Conservation (phyloP, 2,888 invertebrate genomes). For the Drosophila affinis region DNA sequence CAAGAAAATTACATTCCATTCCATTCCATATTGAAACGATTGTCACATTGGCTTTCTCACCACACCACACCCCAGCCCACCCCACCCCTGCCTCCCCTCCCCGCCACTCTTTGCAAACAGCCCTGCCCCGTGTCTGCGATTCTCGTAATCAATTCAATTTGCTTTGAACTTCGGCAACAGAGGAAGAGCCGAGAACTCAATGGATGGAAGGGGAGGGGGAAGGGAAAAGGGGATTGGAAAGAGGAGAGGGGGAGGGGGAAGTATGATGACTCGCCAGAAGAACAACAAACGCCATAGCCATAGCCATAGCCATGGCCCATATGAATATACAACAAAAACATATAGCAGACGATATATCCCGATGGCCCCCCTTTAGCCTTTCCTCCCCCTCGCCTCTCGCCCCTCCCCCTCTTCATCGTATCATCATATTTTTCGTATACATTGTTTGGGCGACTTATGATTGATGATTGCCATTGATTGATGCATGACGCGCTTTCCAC, state of each 20-base stretch:
- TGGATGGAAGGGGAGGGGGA: constrained; percentile 1
- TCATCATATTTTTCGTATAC: constrained; percentile 5
- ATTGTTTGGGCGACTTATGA: constrained; percentile 62
- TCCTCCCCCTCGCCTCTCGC: neutral
- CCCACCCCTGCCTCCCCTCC: constrained; percentile 24
- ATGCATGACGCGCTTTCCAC: constrained; percentile 67
- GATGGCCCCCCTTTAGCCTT: neutral
- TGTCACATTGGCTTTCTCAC: constrained; percentile 25
- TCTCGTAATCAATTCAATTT: constrained; percentile 51
- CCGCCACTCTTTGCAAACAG: neutral
- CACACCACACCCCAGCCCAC: neutral
- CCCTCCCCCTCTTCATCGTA: neutral
- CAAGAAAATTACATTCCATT: constrained; percentile 12
- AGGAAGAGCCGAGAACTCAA: constrained; percentile 7
- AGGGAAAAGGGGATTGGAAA: neutral
- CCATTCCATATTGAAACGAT: constrained; percentile 8
- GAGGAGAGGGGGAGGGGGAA: neutral
- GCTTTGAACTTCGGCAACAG: constrained; percentile 38
- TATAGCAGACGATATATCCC: neutral
- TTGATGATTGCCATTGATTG: constrained; percentile 75
- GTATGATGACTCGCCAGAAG: constrained; percentile 35
- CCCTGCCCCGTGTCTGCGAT: constrained; percentile 1
- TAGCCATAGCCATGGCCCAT: constrained; percentile 11
- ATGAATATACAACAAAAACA: constrained; percentile 37
- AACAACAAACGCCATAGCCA: constrained; percentile 4